These are phyloP conservation scores for Antheraea pernyi DNA, from an alignment of 1,140 invertebrate genomes.

Conservation along the genomic window DNA sequence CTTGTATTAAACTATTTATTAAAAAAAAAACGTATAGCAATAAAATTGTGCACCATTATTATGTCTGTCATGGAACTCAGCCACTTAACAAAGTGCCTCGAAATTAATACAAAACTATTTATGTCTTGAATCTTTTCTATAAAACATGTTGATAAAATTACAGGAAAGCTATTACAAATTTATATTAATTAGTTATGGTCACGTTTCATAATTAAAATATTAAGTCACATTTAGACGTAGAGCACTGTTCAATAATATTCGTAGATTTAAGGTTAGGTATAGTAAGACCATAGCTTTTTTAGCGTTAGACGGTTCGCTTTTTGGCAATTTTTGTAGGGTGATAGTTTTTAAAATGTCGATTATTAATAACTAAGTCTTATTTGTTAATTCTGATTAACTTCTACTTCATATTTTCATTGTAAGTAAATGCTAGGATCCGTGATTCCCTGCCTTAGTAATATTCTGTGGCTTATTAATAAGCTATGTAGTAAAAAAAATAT, in stretches of 20 bases:
- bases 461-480: constrained; percentile 54
- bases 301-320: constrained; percentile 63
- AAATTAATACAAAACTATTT: constrained; percentile 31
- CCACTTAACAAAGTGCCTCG: constrained; percentile 68
- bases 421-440: constrained; percentile 67
- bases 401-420: constrained; percentile 48
- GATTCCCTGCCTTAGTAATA: constrained; percentile 65
- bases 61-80: constrained; percentile 43
- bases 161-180: not conserved
- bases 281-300: constrained; percentile 66
- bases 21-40: constrained; percentile 45
- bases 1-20: constrained; percentile 45
- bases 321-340: constrained; percentile 59
- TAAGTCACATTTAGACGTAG: constrained; percentile 49
- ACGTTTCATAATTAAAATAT: constrained; percentile 7
- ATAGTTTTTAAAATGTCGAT: constrained; percentile 59
- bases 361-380: constrained; percentile 36
- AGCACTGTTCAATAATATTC: constrained; percentile 63
- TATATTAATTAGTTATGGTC: not conserved
- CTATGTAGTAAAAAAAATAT: constrained; percentile 51
- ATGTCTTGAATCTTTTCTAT: constrained; percentile 6
- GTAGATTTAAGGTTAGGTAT: constrained; percentile 45
- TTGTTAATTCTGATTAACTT: constrained; percentile 40
- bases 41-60: constrained; percentile 49
- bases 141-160: constrained; percentile 21